These are phyloP conservation scores for Pseudopipra pipra DNA, from an alignment of 2,113 vertebrate species.

Conservation along the genomic window DNA sequence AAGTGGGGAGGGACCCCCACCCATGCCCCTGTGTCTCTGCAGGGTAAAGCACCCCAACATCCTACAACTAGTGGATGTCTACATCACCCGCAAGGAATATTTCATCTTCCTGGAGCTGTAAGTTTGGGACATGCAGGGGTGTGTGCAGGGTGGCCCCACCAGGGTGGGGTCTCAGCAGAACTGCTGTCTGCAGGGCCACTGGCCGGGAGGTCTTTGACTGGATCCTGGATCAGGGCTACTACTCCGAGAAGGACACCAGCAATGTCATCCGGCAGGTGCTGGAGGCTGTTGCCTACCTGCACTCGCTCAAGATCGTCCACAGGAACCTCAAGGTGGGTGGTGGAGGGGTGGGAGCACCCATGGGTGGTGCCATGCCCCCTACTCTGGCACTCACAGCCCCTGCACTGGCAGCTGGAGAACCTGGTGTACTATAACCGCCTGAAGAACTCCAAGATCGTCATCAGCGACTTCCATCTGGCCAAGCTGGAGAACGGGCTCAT, in stretches of 20 bases:
- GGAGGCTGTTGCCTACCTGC: slow-evolving; percentile 96
- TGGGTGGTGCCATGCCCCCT: background rate
- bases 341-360: background rate
- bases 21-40: background rate
- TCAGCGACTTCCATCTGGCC: slow-evolving; percentile 97
- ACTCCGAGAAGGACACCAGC: slow-evolving; percentile 96
- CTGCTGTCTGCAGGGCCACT: slow-evolving; percentile 82
- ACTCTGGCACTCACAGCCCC: background rate
- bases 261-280: slow-evolving; percentile 97
- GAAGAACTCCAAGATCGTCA: slow-evolving; percentile 99
- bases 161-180: background rate
- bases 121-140: slow-evolving; percentile 54
- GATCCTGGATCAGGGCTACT: slow-evolving; percentile 99
- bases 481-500: slow-evolving; percentile 96
- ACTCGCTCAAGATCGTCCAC: slow-evolving; percentile 94
- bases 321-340: slow-evolving; percentile 93
- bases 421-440: slow-evolving; percentile 96
- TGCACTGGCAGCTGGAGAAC: slow-evolving; percentile 85
- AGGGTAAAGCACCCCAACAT: slow-evolving; percentile 99
- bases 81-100: slow-evolving; percentile 96
- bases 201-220: slow-evolving; percentile 98
- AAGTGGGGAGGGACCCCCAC: background rate
- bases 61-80: slow-evolving; percentile 94
- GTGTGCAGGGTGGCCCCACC: background rate
- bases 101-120: slow-evolving; percentile 98